Evolutionary conservation across 2,113 vertebrate species (phyloP).

Genomic region (Pelecanus crispus): DNA sequence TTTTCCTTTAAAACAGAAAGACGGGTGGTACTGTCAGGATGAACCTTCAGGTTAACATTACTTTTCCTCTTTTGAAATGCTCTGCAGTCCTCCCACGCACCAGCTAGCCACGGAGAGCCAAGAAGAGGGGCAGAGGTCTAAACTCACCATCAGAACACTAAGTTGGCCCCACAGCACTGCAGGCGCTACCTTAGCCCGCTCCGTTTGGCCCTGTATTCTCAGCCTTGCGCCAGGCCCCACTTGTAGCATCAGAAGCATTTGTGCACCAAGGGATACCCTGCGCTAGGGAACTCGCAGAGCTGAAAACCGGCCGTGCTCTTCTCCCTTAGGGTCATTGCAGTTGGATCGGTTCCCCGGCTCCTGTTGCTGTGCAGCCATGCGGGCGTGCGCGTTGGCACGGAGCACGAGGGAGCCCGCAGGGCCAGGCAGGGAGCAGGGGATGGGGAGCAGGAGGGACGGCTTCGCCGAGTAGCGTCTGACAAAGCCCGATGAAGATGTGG

Average conservation of each 20-base stretch:
- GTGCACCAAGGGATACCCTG: not conserved
- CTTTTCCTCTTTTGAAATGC: not conserved
- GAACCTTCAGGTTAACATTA: not conserved
- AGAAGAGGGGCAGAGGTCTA: not conserved
- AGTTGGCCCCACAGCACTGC: not conserved
- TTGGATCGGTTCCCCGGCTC: fast-evolving
- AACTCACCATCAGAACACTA: fast-evolving
- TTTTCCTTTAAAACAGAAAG: not conserved
- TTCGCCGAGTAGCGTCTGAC: not conserved
- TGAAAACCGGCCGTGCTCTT: not conserved
- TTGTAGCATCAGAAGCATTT: not conserved
- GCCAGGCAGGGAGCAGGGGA: not conserved
- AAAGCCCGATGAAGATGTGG: not conserved
- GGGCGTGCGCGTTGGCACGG: fast-evolving
- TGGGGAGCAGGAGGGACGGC: not conserved
- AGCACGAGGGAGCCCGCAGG: not conserved
- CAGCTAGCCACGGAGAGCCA: not conserved
- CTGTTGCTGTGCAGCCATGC: not conserved
- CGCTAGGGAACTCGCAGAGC: fast-evolving
- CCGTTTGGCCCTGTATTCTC: fast-evolving
- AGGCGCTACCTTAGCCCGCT: not conserved
- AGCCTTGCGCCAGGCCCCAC: fast-evolving
- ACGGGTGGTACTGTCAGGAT: not conserved
- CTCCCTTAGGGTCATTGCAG: not conserved
- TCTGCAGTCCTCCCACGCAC: not conserved